A percentile compares a stretch with the other conserved stretches of the same genome.
phyloP scores from a whole-genome alignment of 2,888 invertebrate species.

The Andrena marginata region DNA sequence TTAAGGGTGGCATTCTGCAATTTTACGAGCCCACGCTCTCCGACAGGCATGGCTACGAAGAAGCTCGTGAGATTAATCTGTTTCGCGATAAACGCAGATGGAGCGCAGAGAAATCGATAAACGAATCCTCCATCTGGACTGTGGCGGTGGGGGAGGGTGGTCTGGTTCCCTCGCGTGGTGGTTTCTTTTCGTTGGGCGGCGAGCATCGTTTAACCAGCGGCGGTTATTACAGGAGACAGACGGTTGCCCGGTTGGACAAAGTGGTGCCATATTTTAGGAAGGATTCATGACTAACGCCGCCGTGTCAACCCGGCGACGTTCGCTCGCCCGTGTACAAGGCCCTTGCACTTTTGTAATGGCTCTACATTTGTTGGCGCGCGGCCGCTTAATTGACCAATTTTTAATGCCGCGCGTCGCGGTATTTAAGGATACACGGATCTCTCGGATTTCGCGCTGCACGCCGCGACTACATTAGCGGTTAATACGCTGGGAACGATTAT shows the following conservation, averaged over 20 bases:
- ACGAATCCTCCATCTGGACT: no score
- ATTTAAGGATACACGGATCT: constrained; percentile 31
- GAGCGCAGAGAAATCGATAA: no score
- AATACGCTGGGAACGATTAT: constrained; percentile 48
- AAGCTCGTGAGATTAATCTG: no score
- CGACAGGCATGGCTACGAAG: no score
- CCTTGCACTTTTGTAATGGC: constrained; percentile 64
- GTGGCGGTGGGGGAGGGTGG: no score
- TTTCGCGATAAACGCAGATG: no score
- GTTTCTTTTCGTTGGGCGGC: constrained; percentile 21
- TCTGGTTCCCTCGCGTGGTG: not conserved
- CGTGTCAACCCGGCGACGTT: constrained; percentile 52
- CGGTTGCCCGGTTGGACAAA: constrained; percentile 65
- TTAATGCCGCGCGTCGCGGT: constrained; percentile 38
- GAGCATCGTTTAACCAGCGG: constrained; percentile 50
- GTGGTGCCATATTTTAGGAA: constrained; percentile 69
- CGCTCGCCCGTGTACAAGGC: constrained; percentile 45
- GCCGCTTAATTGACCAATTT: constrained; percentile 66
- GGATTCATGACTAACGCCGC: constrained; percentile 65
- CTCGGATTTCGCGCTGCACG: not conserved
- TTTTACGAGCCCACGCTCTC: no score
- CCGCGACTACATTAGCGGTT: constrained; percentile 50
- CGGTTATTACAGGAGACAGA: constrained; percentile 67
- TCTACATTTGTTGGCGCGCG: constrained; percentile 56
- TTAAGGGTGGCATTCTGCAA: no score